phyloP scores from a whole-genome alignment of 2,113 vertebrate genomes.

The Paedocypris sp. region DNA sequence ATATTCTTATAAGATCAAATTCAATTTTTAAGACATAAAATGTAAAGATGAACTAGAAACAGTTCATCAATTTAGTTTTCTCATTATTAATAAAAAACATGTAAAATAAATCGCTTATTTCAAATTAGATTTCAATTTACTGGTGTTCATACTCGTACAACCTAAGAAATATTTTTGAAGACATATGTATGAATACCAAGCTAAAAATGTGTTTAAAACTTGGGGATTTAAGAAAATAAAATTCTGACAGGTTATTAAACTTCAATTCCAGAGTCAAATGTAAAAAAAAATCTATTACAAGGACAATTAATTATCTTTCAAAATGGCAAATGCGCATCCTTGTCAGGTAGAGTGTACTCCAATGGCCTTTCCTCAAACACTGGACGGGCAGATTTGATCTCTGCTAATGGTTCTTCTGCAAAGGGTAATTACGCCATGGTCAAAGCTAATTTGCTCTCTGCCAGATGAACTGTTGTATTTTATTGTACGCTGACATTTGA shows the following conservation, averaged over 20 bases:
- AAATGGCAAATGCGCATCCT: slow-evolving; percentile 99
- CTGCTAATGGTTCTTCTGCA: slow-evolving; percentile 99
- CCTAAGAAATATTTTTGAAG: no score
- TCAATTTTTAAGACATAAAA: no score
- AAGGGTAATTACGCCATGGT: slow-evolving; percentile 99
- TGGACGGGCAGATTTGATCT: slow-evolving; percentile 99
- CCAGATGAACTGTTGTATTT: slow-evolving; percentile 99
- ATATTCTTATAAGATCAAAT: no score
- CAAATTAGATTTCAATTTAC: no score
- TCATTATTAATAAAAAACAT: no score
- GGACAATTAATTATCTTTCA: slow-evolving; percentile 99
- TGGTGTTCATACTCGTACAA: no score
- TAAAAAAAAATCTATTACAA: slow-evolving; percentile 99
- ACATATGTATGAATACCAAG: no score
- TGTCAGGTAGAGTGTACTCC: slow-evolving; percentile 99
- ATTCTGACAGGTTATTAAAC: slow-evolving; percentile 98
- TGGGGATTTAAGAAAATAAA: slow-evolving; percentile 73
- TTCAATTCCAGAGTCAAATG: slow-evolving; percentile 98
- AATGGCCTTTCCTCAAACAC: slow-evolving; percentile 99
- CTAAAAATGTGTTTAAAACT: background rate
- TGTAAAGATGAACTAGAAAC: no score
- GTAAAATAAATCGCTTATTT: no score
- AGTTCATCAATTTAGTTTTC: no score
- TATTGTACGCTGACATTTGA: slow-evolving; percentile 99
- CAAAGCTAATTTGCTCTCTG: slow-evolving; percentile 99